phyloP scores from a whole-genome alignment of 2,797 vertebrate species.

The Pygocentrus nattereri region DNA sequence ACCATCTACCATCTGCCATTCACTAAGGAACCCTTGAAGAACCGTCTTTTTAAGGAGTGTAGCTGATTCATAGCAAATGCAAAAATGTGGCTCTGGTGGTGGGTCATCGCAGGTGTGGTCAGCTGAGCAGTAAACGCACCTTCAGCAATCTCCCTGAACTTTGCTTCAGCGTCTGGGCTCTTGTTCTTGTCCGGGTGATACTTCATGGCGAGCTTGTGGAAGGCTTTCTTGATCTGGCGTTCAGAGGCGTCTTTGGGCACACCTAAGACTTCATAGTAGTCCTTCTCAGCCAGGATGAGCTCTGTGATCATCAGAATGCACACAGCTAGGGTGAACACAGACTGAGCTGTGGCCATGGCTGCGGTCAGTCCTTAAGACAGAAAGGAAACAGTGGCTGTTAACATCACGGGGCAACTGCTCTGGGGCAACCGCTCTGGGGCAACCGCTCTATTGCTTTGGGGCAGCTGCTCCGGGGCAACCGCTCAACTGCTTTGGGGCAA shows the following conservation, averaged over 20 bases:
- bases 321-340: slow-evolving; percentile 86
- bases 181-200: slow-evolving; percentile 98
- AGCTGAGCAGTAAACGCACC: slow-evolving; percentile 74
- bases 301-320: slow-evolving; percentile 94
- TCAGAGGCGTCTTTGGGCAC: slow-evolving; percentile 92
- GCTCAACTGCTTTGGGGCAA: not conserved
- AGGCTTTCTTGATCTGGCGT: slow-evolving; percentile 96
- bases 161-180: slow-evolving; percentile 90
- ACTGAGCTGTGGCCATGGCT: slow-evolving; percentile 88
- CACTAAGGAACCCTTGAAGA: too few species aligned
- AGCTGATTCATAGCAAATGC: not conserved
- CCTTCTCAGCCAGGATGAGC: slow-evolving; percentile 91
- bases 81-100: not conserved
- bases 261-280: slow-evolving; percentile 94
- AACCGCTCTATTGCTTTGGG: not conserved
- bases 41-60: too few species aligned
- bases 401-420: not conserved
- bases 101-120: not conserved
- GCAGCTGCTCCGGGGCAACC: not conserved
- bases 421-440: too few species aligned
- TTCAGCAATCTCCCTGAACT: slow-evolving; percentile 96
- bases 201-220: slow-evolving; percentile 94
- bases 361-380: slow-evolving; percentile 64
- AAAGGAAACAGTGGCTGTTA: slow-evolving; percentile 58
- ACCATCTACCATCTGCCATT: too few species aligned